Evolutionary conservation across 2,888 invertebrate species (phyloP).

Genomic region (Merodon equestris): DNA sequence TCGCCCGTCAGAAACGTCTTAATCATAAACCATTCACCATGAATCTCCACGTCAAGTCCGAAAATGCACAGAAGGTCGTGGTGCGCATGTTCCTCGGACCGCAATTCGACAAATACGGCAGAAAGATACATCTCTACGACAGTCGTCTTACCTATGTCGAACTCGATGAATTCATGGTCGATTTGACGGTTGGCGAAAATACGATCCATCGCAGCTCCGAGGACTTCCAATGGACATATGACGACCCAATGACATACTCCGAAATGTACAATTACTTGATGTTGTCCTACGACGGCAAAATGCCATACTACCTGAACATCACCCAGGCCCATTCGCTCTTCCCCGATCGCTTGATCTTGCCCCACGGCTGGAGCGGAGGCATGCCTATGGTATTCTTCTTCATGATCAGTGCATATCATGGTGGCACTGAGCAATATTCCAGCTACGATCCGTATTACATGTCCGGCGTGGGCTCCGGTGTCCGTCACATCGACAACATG

Average conservation of each 20-base stretch:
- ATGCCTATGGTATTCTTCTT: constrained; percentile 83
- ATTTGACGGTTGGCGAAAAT: constrained; percentile 83
- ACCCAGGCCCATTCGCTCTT: constrained; percentile 83
- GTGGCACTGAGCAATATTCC: constrained; percentile 78
- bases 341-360: constrained; percentile 86
- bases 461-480: constrained; percentile 81
- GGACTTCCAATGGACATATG: constrained; percentile 83
- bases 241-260: constrained; percentile 80
- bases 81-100: constrained; percentile 86
- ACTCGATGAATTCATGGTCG: constrained; percentile 82
- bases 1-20: constrained; percentile 82
- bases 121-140: constrained; percentile 81
- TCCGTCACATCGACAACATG: constrained; percentile 81
- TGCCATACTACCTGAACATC: constrained; percentile 80
- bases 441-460: constrained; percentile 80
- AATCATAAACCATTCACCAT: constrained; percentile 84
- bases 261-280: constrained; percentile 79
- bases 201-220: constrained; percentile 84
- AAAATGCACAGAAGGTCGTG: constrained; percentile 81
- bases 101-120: constrained; percentile 82
- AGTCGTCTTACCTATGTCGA: constrained; percentile 84
- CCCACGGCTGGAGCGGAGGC: constrained; percentile 85
- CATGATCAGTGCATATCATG: constrained; percentile 81
- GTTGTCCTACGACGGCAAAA: constrained; percentile 80
- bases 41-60: constrained; percentile 81